Conservation (phyloP, 2,113 vertebrate genomes). For the Oncorhynchus keta region DNA sequence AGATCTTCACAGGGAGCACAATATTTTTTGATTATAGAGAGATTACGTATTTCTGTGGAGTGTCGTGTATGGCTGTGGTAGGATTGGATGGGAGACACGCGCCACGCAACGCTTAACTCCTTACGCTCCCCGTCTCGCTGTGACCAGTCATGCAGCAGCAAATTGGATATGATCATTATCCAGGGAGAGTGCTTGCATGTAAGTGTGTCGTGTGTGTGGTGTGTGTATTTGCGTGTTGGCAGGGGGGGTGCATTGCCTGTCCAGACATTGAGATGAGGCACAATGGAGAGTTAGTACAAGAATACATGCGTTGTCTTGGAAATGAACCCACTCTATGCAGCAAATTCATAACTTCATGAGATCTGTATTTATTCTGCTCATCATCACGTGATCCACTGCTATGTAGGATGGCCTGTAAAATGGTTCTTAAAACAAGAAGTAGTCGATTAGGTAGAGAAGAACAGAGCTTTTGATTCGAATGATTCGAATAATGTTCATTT, state of each 20-base stretch:
- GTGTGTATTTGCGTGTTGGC: no score
- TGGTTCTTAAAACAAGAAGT: no score
- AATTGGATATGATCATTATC: conserved; percentile 8
- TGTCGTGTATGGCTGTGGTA: neutral
- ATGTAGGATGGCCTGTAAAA: no score
- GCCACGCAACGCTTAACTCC: neutral
- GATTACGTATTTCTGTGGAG: neutral
- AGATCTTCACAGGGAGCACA: neutral
- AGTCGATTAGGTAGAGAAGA: no score
- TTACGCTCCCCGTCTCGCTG: neutral
- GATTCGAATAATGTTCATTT: no score
- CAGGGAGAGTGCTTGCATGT: neutral
- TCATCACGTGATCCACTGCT: no score
- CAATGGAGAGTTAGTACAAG: neutral
- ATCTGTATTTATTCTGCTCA: neutral
- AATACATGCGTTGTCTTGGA: neutral
- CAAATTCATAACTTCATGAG: neutral
- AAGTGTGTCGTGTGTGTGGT: no score
- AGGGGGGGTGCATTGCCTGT: neutral
- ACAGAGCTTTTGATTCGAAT: no score
- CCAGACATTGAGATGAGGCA: neutral
- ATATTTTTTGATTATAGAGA: neutral
- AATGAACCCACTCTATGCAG: neutral
- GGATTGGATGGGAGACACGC: neutral
- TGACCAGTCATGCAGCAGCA: neutral